phyloP scores from a whole-genome alignment of 1,140 invertebrate genomes.

The Zaprionus lachaisei region DNA sequence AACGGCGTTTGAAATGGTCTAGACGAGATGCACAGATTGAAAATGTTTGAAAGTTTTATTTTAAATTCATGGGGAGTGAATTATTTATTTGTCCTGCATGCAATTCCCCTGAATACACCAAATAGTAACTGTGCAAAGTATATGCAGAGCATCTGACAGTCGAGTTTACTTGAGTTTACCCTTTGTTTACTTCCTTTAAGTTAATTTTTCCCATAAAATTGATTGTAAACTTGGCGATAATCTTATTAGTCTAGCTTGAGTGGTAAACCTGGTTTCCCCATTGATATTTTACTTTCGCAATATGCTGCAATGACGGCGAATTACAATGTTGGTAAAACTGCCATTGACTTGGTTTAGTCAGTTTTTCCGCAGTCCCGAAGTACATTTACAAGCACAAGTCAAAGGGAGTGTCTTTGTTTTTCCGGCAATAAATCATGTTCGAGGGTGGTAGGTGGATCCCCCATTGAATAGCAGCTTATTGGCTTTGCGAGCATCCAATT shows the following conservation, averaged over 20 bases:
- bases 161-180: neutral
- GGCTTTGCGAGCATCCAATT: constrained; percentile 76
- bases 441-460: constrained; percentile 59
- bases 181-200: neutral
- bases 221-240: neutral
- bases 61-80: neutral
- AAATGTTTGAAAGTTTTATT: neutral
- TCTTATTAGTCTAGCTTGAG: neutral
- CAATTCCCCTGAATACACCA: too few relatives aligned
- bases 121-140: neutral
- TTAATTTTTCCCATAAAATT: neutral
- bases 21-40: neutral
- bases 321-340: constrained; percentile 48
- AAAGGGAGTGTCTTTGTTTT: constrained; percentile 74
- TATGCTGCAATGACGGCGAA: constrained; percentile 15
- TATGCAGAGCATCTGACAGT: neutral
- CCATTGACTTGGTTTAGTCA: constrained; percentile 58
- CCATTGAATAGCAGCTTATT: constrained; percentile 77
- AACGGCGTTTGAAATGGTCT: constrained; percentile 9
- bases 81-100: neutral
- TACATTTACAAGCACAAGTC: constrained; percentile 48
- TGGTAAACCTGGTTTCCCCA: neutral
- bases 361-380: constrained; percentile 1
- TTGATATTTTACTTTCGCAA: constrained; percentile 8
- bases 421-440: constrained; percentile 75